phyloP scores from a whole-genome alignment of 2,113 vertebrate species.

The Papio anubis region DNA sequence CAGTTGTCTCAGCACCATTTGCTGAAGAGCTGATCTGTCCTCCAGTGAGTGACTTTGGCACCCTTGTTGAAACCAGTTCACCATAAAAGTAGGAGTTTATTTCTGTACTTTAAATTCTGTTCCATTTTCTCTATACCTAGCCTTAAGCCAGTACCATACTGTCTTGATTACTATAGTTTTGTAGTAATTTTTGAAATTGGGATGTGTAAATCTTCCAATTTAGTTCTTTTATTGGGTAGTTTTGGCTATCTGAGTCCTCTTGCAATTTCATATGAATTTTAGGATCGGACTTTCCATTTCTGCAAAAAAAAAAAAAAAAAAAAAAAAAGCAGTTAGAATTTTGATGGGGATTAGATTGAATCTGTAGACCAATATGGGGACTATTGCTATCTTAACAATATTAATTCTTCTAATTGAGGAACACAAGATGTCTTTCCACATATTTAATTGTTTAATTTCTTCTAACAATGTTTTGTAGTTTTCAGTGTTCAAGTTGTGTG shows the following conservation, averaged over 20 bases:
- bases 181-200: not conserved
- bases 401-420: rapidly evolving
- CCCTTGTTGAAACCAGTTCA: not conserved
- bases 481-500: no score
- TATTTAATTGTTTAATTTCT: not conserved
- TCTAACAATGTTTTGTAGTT: not conserved
- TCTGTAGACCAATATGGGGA: not conserved
- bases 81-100: not conserved
- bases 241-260: not conserved
- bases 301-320: not conserved
- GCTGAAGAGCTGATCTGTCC: not conserved
- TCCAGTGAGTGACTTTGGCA: no score
- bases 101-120: rapidly evolving
- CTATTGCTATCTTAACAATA: not conserved
- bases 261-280: not conserved
- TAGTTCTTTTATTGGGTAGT: not conserved
- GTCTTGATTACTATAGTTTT: not conserved
- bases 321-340: not conserved
- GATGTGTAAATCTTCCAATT: not conserved
- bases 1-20: not conserved
- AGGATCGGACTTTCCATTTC: not conserved
- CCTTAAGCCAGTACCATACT: not conserved
- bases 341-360: not conserved
- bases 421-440: not conserved
- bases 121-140: not conserved